These are phyloP conservation scores for Nysson spinosus DNA, from an alignment of 2,888 invertebrate genomes.

Conservation along the genomic window DNA sequence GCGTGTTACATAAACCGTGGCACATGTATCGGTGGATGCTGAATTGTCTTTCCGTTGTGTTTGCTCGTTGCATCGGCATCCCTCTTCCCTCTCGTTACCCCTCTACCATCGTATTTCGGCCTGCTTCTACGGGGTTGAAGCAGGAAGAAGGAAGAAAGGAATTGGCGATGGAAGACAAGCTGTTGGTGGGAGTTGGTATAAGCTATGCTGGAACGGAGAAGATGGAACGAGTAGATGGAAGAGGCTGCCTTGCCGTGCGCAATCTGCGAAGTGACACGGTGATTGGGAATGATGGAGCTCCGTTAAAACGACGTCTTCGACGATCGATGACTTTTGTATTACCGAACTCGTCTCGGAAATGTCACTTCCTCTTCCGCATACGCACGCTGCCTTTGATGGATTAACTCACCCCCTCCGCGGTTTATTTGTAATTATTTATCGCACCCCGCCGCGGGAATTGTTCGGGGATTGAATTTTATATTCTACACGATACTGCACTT, in stretches of 20 bases:
- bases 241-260: slow-evolving; percentile 4
- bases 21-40: slow-evolving; percentile 47
- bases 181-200: no score
- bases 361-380: no score
- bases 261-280: slow-evolving; percentile 31
- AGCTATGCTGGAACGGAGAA: neutral
- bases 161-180: no score
- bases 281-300: slow-evolving; percentile 15
- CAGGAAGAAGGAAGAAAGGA: no score
- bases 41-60: slow-evolving; percentile 50
- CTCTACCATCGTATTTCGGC: no score
- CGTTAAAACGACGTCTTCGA: slow-evolving; percentile 9
- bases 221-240: slow-evolving; percentile 12
- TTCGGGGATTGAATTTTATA: no score
- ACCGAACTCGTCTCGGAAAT: neutral
- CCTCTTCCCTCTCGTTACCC: slow-evolving; percentile 12
- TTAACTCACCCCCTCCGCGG: no score
- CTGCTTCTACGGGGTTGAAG: no score
- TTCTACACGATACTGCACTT: no score
- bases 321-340: slow-evolving; percentile 34
- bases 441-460: no score
- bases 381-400: no score
- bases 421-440: no score
- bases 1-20: slow-evolving; percentile 37
- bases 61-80: slow-evolving; percentile 25